Base-by-base conservation (phyloP, 2,113 vertebrate species). In the Falcunculus frontatus region DNA sequence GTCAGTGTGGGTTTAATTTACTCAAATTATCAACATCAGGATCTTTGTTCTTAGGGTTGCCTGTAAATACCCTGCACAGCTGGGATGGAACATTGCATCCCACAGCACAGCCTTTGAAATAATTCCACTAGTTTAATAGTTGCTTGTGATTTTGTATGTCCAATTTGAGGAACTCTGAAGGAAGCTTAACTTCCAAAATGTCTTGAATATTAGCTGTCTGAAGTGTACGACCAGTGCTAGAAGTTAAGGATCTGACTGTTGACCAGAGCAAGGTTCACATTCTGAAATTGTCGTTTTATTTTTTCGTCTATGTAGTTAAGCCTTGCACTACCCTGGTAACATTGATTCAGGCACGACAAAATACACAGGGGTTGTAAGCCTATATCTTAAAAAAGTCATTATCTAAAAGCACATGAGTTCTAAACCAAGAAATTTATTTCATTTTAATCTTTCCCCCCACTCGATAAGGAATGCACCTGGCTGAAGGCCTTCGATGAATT, bases 41-140 rank as follows among this genome's bases (percentile, higher is more conserved):
- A 32, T 23, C 46, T 84, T 53, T 44, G 2, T 56, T 86, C 67
- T 39, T 52, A 60, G 20, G 3, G 4, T 73, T 80, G 5, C 37
- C 13, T 80, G 72, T 30, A 84, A 86, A 69, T 30, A 68, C 4
- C 25, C 21, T 37, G n/a, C 29, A 32, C 10, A 67, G 18, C 16
- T 11, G 5, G 3, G 10, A 5, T 77, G 17, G 37, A 81, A 49
- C 41, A 46, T 32, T 0, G 0, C 23, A 46, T 73, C 25, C 33
- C 37, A 44, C 50, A 50, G 20, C 17, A 37, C 1, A 2, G 42
- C 14, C 26, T 42, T 77, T 57, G 35, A 91, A 90, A 75, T 87
- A 82, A 53, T 80, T 76, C 23, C 5, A 4, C 30, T 72, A 25
- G 14, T 83, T 80, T 86, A 56, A 32, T 18, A 53, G 32, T 32